Conservation (phyloP, 2,113 vertebrate genomes). For the Xiphorhynchus elegans region DNA sequence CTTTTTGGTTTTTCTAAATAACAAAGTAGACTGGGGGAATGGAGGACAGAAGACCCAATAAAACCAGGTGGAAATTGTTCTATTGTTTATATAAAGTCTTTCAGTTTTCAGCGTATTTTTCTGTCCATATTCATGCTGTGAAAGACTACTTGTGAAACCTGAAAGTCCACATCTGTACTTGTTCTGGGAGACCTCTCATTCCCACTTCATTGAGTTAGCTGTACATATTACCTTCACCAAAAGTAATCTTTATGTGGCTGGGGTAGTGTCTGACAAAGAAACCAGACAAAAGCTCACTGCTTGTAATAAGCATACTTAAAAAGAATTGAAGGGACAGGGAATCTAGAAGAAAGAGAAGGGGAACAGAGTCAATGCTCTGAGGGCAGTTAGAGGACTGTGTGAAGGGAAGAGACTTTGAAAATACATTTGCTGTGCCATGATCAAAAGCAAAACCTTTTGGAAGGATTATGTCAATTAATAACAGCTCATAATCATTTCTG, state of each 20-base stretch:
- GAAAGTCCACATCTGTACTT: neutral
- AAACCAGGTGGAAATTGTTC: neutral
- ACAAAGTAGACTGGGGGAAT: neutral
- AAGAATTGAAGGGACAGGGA: neutral
- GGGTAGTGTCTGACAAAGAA: neutral
- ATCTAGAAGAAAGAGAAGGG: neutral
- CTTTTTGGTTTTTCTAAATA: neutral
- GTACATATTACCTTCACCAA: neutral
- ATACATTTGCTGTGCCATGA: neutral
- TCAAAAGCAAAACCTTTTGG: neutral
- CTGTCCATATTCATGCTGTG: neutral
- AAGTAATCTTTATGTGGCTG: neutral
- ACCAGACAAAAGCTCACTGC: neutral
- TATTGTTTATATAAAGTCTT: neutral
- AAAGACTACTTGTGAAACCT: neutral
- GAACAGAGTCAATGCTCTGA: neutral
- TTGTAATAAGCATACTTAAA: fast-evolving
- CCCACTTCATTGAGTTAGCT: neutral
- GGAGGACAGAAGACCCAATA: neutral
- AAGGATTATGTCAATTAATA: neutral
- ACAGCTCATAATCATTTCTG: neutral
- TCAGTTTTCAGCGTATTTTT: neutral
- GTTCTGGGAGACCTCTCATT: neutral
- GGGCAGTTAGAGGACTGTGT: neutral
- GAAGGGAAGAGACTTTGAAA: neutral